A percentile compares a stretch with the other conserved stretches of the same genome.
These are phyloP conservation scores for Lithobius niger DNA, from an alignment of 1,140 invertebrate genomes.

Conservation along the genomic window DNA sequence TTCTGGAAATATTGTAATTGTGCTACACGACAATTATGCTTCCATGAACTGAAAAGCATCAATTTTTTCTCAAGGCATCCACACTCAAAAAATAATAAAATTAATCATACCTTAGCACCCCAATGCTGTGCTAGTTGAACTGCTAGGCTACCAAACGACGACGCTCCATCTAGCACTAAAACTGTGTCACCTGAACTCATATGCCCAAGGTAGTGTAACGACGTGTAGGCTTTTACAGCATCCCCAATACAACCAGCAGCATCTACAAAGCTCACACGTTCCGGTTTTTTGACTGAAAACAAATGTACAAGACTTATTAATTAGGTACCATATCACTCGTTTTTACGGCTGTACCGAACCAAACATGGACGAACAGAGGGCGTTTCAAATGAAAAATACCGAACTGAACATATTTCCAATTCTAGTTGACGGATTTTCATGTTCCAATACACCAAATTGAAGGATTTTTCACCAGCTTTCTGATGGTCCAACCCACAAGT, in stretches of 20 bases:
- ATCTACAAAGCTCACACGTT: slow-evolving; percentile 32
- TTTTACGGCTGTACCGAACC: no score
- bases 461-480: no score
- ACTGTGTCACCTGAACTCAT: slow-evolving; percentile 36
- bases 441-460: no score
- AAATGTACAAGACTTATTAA: slow-evolving; percentile 6
- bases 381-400: no score
- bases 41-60: no score
- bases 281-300: slow-evolving; percentile 33
- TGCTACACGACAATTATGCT: no score
- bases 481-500: no score
- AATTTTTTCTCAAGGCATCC: no score
- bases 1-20: no score
- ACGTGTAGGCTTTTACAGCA: slow-evolving; percentile 35
- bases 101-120: slow-evolving; percentile 32
- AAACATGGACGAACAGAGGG: no score
- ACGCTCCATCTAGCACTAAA: slow-evolving; percentile 36
- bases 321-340: neutral
- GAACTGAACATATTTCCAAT: no score
- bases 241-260: slow-evolving; percentile 37
- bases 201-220: slow-evolving; percentile 35
- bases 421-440: no score
- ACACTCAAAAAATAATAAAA: neutral
- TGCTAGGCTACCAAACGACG: slow-evolving; percentile 31
- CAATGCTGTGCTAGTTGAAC: slow-evolving; percentile 35